phyloP scores from a whole-genome alignment of 2,797 vertebrate species.

The Galago senegalensis region DNA sequence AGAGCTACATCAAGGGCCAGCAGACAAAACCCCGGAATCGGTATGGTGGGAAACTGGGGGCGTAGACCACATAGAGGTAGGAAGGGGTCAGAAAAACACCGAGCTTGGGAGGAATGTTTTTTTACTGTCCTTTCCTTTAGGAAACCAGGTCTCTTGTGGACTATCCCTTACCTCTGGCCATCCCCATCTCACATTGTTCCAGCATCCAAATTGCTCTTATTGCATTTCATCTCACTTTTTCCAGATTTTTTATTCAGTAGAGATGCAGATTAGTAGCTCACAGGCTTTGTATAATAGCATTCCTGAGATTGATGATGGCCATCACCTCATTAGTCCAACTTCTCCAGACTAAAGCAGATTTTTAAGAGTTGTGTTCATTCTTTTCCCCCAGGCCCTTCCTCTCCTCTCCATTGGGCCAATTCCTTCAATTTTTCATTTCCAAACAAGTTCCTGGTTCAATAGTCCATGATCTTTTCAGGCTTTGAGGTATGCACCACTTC shows the following conservation, averaged over 20 bases:
- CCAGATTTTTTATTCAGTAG: conserved; percentile 76
- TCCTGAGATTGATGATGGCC: conserved; percentile 70
- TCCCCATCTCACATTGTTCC: not conserved
- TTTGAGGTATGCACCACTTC: not conserved
- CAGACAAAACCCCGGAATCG: conserved; percentile 76
- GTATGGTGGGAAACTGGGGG: conserved; percentile 62
- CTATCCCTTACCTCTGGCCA: not conserved
- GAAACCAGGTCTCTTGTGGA: not conserved
- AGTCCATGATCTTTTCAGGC: not conserved
- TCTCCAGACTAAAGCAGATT: conserved; percentile 20
- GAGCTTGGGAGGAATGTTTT: not conserved
- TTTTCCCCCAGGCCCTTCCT: not conserved
- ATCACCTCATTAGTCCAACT: not conserved
- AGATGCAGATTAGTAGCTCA: conserved; percentile 72
- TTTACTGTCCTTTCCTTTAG: not conserved
- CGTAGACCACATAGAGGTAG: rapidly evolving
- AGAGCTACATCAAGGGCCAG: conserved; percentile 85
- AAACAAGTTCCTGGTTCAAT: not conserved
- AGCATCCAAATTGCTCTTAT: not conserved
- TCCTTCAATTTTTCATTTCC: conserved; percentile 6
- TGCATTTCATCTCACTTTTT: conserved; percentile 58
- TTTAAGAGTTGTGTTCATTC: not conserved
- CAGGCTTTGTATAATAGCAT: conserved; percentile 49
- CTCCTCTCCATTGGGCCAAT: not conserved
- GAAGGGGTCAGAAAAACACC: too few species aligned